Base-by-base conservation (phyloP, 1,140 invertebrate genomes). In the Babylonia areolata region DNA sequence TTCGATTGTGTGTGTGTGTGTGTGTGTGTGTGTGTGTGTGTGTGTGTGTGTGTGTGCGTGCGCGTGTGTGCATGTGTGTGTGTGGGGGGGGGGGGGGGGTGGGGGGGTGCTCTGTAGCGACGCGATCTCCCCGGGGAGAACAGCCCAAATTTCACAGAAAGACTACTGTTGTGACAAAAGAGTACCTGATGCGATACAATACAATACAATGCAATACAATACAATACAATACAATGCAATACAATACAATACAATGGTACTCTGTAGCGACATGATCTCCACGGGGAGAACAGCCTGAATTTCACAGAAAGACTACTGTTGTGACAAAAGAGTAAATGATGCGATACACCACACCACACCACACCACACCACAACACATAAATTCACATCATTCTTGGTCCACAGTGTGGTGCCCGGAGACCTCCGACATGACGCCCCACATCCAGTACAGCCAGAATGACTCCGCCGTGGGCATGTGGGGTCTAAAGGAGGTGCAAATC, bases 1-100 rank as follows among this genome's bases (percentile, higher is more conserved):
- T n/a, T n/a, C n/a, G n/a, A n/a, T n/a, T n/a, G n/a, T n/a, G n/a
- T 58, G 54, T 58, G 54, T 58, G 54, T 58, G 54, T 58, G 54
- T 58, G 54, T 58, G 54, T 58, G 54, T 58, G 54, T 58, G 54
- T 58, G 54, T 58, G 54, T 58, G 54, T 58, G 54, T 58, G 54
- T 58, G 54, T 58, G 54, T 58, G 54, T 58, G 54, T 58, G 54
- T 58, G 54, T 58, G 54, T 58, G 54, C 28, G 54, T 58, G 54
- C 28, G 54, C 28, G 54, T 58, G 54, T 58, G 54, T 58, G 54
- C 28, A 28, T n/a, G n/a, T n/a, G n/a, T n/a, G n/a, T n/a, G n/a
- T n/a, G n/a, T n/a, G n/a, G n/a, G n/a, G n/a, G n/a, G n/a, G n/a
- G n/a, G n/a, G n/a, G n/a, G n/a, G n/a, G n/a, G n/a, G n/a, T n/a